Evolutionary conservation across 1,140 invertebrate genomes (phyloP).

Genomic region (Varroa destructor): DNA sequence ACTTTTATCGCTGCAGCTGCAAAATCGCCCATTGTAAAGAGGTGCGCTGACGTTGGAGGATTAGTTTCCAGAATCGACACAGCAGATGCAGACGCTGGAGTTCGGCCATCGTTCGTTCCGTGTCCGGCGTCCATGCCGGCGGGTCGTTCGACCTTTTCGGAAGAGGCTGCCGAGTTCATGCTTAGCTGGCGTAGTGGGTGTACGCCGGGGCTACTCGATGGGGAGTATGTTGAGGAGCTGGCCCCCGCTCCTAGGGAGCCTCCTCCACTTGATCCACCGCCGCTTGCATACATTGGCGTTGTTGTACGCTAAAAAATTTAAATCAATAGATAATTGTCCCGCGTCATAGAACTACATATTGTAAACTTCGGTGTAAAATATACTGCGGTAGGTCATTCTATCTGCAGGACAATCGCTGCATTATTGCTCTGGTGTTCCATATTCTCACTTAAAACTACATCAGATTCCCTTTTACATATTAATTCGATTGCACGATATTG

Average conservation of each 20-base stretch:
- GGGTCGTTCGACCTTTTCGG: not conserved
- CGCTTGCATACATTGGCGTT: conserved; percentile 2
- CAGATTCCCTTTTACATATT: no score
- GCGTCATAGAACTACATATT: not conserved
- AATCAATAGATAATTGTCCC: not conserved
- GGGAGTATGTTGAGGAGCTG: not conserved
- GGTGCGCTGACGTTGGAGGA: not conserved
- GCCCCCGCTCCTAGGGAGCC: no score
- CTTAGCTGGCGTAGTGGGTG: not conserved
- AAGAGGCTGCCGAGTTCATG: not conserved
- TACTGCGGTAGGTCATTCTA: not conserved
- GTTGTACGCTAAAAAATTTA: not conserved
- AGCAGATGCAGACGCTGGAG: not conserved
- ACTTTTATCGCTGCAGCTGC: conserved; percentile 21
- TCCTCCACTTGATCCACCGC: not conserved
- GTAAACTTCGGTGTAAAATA: not conserved
- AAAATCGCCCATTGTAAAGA: conserved; percentile 25
- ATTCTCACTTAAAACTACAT: no score
- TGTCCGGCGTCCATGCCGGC: no score
- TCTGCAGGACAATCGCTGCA: no score
- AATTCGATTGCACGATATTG: no score
- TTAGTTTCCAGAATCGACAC: not conserved
- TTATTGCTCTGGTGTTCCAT: no score
- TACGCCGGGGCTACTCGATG: conserved; percentile 16
- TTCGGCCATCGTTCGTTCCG: no score